Conservation (phyloP, 2,888 invertebrate genomes). For the Dichetophora obliterata region DNA sequence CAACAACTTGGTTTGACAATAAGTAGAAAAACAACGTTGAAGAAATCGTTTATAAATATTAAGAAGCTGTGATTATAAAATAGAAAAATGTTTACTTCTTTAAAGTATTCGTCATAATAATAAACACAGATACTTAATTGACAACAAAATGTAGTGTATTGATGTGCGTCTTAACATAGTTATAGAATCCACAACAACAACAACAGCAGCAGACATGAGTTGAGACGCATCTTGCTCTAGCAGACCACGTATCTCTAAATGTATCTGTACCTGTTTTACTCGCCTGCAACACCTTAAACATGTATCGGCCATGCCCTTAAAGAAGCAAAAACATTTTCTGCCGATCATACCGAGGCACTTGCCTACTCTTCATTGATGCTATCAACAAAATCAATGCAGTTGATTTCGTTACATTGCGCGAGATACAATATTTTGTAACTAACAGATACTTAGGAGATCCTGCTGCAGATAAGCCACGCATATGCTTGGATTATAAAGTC, state of each 20-base stretch:
- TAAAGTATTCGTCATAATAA: not conserved
- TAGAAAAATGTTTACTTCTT: no score
- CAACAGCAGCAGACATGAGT: conserved; percentile 12
- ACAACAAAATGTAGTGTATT: conserved; percentile 42
- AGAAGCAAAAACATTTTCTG: not conserved
- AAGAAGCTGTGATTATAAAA: not conserved
- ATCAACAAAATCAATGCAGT: conserved; percentile 4
- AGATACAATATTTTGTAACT: conserved; percentile 19
- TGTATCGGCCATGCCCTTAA: not conserved
- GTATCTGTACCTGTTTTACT: conserved; percentile 19
- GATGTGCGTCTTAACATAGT: not conserved
- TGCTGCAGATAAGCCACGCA: conserved; percentile 7
- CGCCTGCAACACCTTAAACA: conserved; percentile 26
- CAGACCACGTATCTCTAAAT: not conserved
- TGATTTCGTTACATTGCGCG: conserved; percentile 10
- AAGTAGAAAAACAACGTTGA: not conserved
- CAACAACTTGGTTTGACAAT: not conserved
- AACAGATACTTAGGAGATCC: conserved; percentile 18
- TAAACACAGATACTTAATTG: conserved; percentile 26
- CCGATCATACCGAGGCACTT: not conserved
- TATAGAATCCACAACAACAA: conserved; percentile 31
- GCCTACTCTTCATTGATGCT: not conserved
- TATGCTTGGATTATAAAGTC: no score
- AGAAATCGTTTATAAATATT: not conserved
- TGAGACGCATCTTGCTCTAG: not conserved